Evolutionary conservation across 92 coral and sea anemone genomes (phyloP).

Genomic region (Siderastrea radians): DNA sequence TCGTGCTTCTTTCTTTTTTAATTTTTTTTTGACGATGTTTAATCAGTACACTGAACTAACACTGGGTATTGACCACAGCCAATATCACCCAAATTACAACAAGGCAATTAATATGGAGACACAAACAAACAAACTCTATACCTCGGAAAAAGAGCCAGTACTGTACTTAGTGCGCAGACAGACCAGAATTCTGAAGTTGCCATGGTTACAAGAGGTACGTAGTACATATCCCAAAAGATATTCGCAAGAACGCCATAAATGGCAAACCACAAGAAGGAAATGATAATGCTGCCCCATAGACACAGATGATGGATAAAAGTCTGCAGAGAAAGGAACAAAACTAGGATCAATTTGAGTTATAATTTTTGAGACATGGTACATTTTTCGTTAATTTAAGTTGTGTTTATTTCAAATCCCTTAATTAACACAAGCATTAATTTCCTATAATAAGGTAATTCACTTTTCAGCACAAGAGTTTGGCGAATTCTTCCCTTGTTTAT

Average conservation of each 20-base stretch:
- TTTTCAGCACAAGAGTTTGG: too few species aligned
- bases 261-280: conserved; percentile 88
- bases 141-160: conserved; percentile 94
- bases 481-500: too few species aligned
- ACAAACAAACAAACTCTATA: conserved; percentile 23
- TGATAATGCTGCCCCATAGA: conserved; percentile 87
- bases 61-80: too few species aligned
- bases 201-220: conserved; percentile 87
- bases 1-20: too few species aligned
- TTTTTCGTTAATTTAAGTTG: neutral
- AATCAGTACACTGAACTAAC: too few species aligned
- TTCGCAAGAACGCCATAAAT: conserved; percentile 57
- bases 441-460: too few species aligned
- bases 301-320: conserved; percentile 85
- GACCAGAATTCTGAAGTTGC: conserved; percentile 93
- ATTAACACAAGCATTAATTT: too few species aligned
- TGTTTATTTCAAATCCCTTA: too few species aligned
- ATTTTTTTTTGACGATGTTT: too few species aligned
- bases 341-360: neutral
- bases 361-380: neutral
- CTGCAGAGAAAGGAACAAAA: conserved; percentile 50
- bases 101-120: neutral
- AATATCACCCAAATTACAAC: neutral
- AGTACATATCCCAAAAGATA: conserved; percentile 84
- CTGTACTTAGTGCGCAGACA: conserved; percentile 84